Evolutionary conservation across 2,113 vertebrate species (phyloP).

Genomic region (Mirza zaza): DNA sequence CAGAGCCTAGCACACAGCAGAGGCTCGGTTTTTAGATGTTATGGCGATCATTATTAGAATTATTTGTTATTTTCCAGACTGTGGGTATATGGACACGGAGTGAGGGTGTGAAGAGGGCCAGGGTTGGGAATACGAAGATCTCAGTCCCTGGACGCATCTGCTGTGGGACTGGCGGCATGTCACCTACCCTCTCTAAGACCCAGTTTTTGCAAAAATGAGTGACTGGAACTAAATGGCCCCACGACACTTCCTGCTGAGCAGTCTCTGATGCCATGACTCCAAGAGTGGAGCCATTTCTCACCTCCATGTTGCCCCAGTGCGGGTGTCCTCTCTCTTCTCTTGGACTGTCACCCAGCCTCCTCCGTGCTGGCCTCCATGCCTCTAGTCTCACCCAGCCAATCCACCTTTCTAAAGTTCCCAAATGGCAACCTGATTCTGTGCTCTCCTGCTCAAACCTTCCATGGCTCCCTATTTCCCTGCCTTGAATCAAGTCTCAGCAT

Average conservation of each 20-base stretch:
- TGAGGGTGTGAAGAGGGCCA: too few relatives aligned
- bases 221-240: too few relatives aligned
- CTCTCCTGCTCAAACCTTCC: too few relatives aligned
- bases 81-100: background rate
- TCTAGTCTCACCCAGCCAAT: background rate
- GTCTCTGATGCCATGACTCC: too few relatives aligned
- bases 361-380: background rate
- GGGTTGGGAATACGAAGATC: background rate
- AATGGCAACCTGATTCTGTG: too few relatives aligned
- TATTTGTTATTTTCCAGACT: background rate
- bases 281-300: too few relatives aligned
- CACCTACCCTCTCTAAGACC: background rate
- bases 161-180: background rate
- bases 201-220: background rate
- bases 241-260: background rate
- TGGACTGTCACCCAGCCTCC: too few relatives aligned
- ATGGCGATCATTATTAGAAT: background rate
- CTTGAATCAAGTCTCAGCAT: background rate
- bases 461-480: background rate
- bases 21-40: background rate
- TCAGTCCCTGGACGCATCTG: background rate
- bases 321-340: background rate
- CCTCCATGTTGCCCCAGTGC: too few relatives aligned
- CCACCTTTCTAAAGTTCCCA: background rate
- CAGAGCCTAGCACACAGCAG: background rate